A percentile compares a stretch with the other conserved stretches of the same genome.
phyloP scores from a whole-genome alignment of 1,140 invertebrate genomes.

The Brachionus paranguensis region DNA sequence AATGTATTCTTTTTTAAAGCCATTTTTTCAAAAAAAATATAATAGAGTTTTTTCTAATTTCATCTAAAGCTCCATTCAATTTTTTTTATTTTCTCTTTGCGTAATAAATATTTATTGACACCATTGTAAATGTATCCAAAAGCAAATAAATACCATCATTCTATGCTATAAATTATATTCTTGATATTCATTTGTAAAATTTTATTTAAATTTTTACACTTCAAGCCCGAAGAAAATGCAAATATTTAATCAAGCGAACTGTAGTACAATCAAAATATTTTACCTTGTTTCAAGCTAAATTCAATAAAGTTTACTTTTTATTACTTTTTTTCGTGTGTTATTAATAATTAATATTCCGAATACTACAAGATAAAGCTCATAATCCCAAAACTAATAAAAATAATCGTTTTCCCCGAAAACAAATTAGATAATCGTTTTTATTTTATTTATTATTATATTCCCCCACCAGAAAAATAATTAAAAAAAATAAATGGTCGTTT shows the following conservation, averaged over 20 bases:
- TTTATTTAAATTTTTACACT: not conserved
- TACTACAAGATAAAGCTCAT: not conserved
- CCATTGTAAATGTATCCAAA: slow-evolving; percentile 13
- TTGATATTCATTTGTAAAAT: not conserved
- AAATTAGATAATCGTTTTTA: not conserved
- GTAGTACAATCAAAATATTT: not conserved
- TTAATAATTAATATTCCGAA: slow-evolving; percentile 30
- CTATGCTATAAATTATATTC: not conserved
- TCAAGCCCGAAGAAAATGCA: not conserved
- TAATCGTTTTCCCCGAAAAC: not conserved
- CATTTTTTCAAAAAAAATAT: too few species aligned
- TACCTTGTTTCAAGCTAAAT: not conserved
- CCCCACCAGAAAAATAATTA: not conserved
- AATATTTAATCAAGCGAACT: slow-evolving; percentile 18
- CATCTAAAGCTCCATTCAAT: not conserved
- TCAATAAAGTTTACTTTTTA: not conserved
- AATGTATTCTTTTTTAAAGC: too few species aligned
- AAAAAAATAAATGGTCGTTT: not conserved
- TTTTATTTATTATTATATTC: not conserved
- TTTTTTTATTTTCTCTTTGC: not conserved
- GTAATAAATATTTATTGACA: slow-evolving; percentile 23
- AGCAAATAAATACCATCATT: not conserved
- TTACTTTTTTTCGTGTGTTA: not conserved
- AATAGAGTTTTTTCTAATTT: too few species aligned
- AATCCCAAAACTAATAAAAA: slow-evolving; percentile 23